Percentiles rank a stretch among this genome's conserved stretches.
These are phyloP conservation scores for Pithys albifrons DNA, from an alignment of 2,113 vertebrate genomes.

Conservation along the genomic window DNA sequence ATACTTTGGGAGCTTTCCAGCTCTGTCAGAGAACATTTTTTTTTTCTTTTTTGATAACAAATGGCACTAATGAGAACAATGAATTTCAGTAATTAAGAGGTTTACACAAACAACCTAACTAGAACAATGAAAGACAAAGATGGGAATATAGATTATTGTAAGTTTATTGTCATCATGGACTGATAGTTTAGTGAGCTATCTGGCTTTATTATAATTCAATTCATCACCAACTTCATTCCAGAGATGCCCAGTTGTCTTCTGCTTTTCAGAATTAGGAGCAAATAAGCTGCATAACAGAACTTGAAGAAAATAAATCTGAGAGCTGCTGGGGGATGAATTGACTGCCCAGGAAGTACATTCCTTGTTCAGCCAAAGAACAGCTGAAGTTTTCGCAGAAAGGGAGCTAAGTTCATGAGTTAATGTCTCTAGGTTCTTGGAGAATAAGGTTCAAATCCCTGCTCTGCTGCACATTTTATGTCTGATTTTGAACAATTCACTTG, in stretches of 20 bases:
- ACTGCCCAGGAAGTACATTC: conserved; percentile 11
- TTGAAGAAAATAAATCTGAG: neutral
- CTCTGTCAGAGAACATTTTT: neutral
- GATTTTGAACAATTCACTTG: neutral
- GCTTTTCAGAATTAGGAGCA: neutral
- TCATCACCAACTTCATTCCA: neutral
- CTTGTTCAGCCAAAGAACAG: conserved; percentile 3
- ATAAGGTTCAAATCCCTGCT: neutral
- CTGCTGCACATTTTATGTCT: neutral
- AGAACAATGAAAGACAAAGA: conserved; percentile 56
- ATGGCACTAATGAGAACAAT: conserved; percentile 53
- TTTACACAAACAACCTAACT: conserved; percentile 56
- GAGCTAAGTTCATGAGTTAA: neutral
- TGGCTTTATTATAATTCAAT: neutral
- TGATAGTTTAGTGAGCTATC: conserved; percentile 25
- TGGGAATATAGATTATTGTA: conserved; percentile 48
- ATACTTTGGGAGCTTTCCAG: conserved; percentile 21
- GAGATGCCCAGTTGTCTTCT: neutral
- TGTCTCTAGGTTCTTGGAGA: neutral
- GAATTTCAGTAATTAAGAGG: conserved; percentile 58
- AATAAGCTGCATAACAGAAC: neutral
- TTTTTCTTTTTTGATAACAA: conserved; percentile 38
- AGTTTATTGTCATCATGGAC: conserved; percentile 25
- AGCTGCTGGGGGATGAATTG: neutral
- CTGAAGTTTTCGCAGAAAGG: conserved; percentile 3